Percentiles rank a stretch among this genome's conserved stretches.
These are phyloP conservation scores for Catocala nupta DNA, from an alignment of 2,888 invertebrate genomes.

Conservation along the genomic window DNA sequence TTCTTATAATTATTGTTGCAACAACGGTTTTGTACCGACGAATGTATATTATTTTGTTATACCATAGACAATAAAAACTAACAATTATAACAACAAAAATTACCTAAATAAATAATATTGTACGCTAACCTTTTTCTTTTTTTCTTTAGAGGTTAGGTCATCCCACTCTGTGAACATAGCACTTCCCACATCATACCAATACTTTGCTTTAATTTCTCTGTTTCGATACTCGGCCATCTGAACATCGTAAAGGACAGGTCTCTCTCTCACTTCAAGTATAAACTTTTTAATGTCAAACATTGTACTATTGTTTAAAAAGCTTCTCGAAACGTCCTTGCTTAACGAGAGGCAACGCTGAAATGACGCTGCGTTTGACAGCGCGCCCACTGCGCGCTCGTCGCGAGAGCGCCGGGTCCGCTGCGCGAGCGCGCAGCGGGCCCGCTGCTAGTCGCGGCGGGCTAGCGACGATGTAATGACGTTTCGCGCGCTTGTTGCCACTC, in stretches of 20 bases:
- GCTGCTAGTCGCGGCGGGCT: constrained; percentile 21
- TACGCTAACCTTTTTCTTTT: no score
- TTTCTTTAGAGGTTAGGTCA: constrained; percentile 35
- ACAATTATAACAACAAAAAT: no score
- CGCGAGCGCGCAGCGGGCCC: constrained; percentile 11
- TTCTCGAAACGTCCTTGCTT: constrained; percentile 26
- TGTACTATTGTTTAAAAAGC: constrained; percentile 33
- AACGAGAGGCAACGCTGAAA: constrained; percentile 25
- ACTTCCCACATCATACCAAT: constrained; percentile 33
- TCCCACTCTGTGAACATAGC: constrained; percentile 36
- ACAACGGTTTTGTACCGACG: no score
- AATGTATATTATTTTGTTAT: no score
- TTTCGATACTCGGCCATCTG: constrained; percentile 35
- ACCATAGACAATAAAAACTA: no score
- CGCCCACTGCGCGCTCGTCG: constrained; percentile 17
- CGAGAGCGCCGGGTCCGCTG: not conserved
- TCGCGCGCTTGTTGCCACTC: constrained; percentile 35
- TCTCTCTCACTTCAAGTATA: constrained; percentile 43
- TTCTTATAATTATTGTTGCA: no score
- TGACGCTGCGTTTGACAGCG: constrained; percentile 33
- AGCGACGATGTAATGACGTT: constrained; percentile 31
- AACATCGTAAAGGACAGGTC: constrained; percentile 32
- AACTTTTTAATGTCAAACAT: constrained; percentile 41
- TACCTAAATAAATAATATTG: no score
- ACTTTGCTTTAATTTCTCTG: constrained; percentile 30